Conservation (phyloP, 37 sponge, comb jelly and placozoan species). For the Bolinopsis microptera region DNA sequence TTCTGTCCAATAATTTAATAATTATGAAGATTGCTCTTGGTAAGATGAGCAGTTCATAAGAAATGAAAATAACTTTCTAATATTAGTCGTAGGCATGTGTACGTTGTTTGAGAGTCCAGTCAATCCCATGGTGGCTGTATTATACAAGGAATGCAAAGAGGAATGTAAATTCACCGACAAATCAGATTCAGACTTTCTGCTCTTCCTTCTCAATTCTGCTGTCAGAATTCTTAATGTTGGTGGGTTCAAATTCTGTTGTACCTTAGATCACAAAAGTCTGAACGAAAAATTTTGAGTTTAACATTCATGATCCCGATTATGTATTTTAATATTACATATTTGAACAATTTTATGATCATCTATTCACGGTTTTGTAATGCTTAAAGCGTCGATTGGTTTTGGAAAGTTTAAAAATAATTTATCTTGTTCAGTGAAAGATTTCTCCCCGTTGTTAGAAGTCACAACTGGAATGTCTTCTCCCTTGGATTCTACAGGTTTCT, state of each 20-base stretch:
- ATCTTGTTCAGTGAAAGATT: constrained; percentile 55
- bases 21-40: no score
- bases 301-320: no score
- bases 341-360: no score
- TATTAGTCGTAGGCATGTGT: not conserved
- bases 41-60: no score
- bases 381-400: no score
- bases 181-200: constrained; percentile 34
- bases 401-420: no score
- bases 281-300: no score
- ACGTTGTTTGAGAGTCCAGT: not conserved
- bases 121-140: constrained; percentile 38
- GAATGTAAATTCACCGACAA: not conserved
- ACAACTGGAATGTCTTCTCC: not conserved
- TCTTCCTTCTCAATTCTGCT: constrained; percentile 37
- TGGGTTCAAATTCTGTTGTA: not conserved
- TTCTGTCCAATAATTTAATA: no score
- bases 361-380: no score
- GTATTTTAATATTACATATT: no score
- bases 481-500: not conserved
- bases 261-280: no score
- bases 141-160: constrained; percentile 28
- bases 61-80: no score
- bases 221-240: constrained; percentile 42
- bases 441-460: not conserved